These are phyloP conservation scores for Automeris io DNA, from an alignment of 2,888 invertebrate species.

Conservation along the genomic window DNA sequence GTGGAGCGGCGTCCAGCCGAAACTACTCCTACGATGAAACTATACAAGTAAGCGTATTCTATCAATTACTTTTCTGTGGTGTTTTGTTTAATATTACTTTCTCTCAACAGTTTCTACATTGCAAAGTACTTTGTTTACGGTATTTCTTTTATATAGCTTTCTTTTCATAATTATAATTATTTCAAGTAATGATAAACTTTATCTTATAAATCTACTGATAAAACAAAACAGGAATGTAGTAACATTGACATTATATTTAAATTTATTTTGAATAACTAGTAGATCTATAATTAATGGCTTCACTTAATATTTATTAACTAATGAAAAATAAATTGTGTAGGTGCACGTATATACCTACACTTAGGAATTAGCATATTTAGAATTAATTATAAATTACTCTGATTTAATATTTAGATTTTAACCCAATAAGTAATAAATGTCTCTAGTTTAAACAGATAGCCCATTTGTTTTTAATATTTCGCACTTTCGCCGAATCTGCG, in stretches of 20 bases:
- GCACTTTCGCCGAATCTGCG: conserved; percentile 34
- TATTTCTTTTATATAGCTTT: neutral
- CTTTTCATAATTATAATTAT: too few relatives aligned
- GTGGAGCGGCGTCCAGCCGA: conserved; percentile 49
- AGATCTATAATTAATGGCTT: too few relatives aligned
- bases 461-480: conserved; percentile 24
- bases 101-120: neutral
- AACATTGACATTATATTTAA: too few relatives aligned
- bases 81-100: neutral
- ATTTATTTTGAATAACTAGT: too few relatives aligned
- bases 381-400: neutral
- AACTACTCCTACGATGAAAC: conserved; percentile 70
- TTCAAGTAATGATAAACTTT: too few relatives aligned
- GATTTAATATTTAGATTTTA: neutral
- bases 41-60: conserved; percentile 58
- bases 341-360: too few relatives aligned
- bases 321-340: too few relatives aligned
- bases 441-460: neutral
- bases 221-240: too few relatives aligned
- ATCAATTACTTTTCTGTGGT: neutral
- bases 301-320: too few relatives aligned
- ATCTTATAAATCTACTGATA: neutral
- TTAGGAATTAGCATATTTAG: neutral
- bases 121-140: neutral
- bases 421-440: neutral